Conservation (phyloP, 2,888 invertebrate genomes). For the Agrotis segetum region DNA sequence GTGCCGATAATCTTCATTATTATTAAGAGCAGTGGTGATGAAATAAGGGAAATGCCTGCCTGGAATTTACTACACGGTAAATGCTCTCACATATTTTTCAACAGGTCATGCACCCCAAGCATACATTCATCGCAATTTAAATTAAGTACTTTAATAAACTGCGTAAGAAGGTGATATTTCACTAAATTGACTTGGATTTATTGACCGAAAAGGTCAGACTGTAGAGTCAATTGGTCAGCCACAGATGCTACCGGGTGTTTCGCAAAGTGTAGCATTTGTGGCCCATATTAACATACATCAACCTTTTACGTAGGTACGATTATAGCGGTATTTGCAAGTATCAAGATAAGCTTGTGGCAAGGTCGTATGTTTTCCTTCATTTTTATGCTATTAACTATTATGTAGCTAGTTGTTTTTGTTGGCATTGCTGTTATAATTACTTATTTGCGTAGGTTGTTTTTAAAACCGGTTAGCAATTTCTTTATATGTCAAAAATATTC, state of each 20-base stretch:
- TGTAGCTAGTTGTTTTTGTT: background rate
- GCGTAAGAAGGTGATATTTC: slow-evolving; percentile 41
- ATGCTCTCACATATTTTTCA: background rate
- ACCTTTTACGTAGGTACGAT: slow-evolving; percentile 31
- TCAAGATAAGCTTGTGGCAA: slow-evolving; percentile 35
- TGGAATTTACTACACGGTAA: background rate
- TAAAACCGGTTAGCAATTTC: background rate
- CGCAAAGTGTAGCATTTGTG: slow-evolving; percentile 22
- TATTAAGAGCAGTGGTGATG: background rate
- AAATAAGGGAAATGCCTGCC: background rate
- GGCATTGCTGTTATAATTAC: slow-evolving; percentile 5
- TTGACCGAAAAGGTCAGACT: slow-evolving; percentile 55
- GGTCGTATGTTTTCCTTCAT: slow-evolving; percentile 25
- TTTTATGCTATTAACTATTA: slow-evolving; percentile 21
- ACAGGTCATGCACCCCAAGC: background rate
- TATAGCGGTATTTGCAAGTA: slow-evolving; percentile 24
- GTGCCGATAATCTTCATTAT: too few relatives aligned
- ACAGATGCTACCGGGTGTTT: slow-evolving; percentile 23
- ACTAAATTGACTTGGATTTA: slow-evolving; percentile 54
- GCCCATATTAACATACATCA: slow-evolving; percentile 39
- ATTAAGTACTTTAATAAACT: slow-evolving; percentile 34
- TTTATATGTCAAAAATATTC: background rate
- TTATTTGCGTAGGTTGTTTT: background rate
- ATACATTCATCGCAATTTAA: slow-evolving; percentile 38
- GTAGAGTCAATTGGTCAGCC: slow-evolving; percentile 56